These are phyloP conservation scores for Pteruthius melanotis DNA, from an alignment of 2,113 vertebrate species.

Conservation along the genomic window DNA sequence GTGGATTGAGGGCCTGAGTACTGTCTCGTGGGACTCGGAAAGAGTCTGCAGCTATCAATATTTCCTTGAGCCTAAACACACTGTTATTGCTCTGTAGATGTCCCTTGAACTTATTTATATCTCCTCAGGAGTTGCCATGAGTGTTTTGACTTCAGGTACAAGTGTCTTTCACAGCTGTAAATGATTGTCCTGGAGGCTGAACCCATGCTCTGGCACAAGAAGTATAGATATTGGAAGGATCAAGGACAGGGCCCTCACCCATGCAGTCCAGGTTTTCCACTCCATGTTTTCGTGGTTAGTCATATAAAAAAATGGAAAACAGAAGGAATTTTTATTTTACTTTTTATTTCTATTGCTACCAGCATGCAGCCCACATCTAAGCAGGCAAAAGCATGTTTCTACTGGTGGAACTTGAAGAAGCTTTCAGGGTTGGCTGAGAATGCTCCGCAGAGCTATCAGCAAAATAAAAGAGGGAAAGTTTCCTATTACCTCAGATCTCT, in stretches of 20 bases:
- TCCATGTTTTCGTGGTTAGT: neutral
- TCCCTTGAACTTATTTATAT: constrained; percentile 2
- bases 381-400: neutral
- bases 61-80: neutral
- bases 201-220: neutral
- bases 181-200: neutral
- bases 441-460: neutral
- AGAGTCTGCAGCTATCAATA: neutral
- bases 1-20: neutral
- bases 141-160: neutral
- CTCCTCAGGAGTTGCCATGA: neutral
- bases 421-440: neutral
- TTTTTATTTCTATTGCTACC: neutral
- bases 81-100: neutral
- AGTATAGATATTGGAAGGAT: neutral
- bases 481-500: neutral
- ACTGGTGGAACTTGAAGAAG: neutral
- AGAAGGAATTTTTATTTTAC: neutral
- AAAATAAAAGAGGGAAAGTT: neutral
- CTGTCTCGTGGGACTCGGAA: neutral
- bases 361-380: neutral
- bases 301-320: neutral
- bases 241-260: neutral
- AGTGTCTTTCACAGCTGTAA: neutral
- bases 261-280: neutral